Percentiles rank a stretch among this genome's conserved stretches.
phyloP scores from a whole-genome alignment of 2,888 invertebrate genomes.

The Fragum whitleyi region DNA sequence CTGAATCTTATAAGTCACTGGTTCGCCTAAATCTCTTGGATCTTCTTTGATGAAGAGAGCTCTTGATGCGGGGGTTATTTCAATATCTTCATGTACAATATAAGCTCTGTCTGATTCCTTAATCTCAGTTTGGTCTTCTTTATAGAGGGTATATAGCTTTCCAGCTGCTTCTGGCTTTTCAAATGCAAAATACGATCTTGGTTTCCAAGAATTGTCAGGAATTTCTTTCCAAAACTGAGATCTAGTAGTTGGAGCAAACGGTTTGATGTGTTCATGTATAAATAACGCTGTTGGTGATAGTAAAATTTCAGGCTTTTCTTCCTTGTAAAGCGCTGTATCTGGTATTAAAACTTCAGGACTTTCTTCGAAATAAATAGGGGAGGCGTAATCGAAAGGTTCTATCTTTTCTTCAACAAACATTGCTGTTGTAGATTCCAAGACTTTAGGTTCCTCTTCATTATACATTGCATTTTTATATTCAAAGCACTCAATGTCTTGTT shows the following conservation, averaged over 20 bases:
- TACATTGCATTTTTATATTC: constrained; percentile 14
- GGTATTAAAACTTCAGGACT: neutral
- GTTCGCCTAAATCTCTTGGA: constrained; percentile 6
- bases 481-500: neutral
- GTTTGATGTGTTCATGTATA: constrained; percentile 2
- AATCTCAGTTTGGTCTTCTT: constrained; percentile 7
- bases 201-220: neutral
- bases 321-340: neutral
- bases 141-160: neutral
- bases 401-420: constrained; percentile 20
- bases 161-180: constrained; percentile 7
- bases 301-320: constrained; percentile 6
- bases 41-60: constrained; percentile 19
- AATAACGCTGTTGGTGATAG: constrained; percentile 4
- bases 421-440: neutral
- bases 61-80: neutral
- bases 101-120: constrained; percentile 6
- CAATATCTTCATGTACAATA: constrained; percentile 3
- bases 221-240: constrained; percentile 5
- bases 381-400: constrained; percentile 14
- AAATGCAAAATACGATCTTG: constrained; percentile 9
- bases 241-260: neutral
- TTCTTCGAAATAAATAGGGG: constrained; percentile 15
- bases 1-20: neutral
- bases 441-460: neutral